Evolutionary conservation across 2,113 vertebrate species (phyloP).

Genomic region (Desmodus rotundus): DNA sequence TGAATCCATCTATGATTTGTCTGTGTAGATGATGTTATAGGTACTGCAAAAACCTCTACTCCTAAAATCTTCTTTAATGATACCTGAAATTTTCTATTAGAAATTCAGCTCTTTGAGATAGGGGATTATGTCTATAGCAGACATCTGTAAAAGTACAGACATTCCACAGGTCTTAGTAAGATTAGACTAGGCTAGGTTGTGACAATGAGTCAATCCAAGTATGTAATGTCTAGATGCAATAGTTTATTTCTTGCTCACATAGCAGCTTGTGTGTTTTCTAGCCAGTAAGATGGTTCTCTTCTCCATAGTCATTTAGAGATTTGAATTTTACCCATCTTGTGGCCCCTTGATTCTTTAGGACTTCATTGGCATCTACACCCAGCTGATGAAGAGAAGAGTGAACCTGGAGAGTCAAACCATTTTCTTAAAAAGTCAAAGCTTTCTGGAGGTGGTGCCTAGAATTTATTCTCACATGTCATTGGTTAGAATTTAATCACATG

Average conservation of each 20-base stretch:
- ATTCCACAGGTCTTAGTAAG: neutral
- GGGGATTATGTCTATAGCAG: neutral
- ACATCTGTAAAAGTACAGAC: neutral
- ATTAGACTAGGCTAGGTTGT: neutral
- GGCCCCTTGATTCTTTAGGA: neutral
- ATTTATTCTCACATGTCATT: neutral
- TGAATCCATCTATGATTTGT: conserved; percentile 10
- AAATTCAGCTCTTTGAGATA: neutral
- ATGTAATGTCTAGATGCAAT: neutral
- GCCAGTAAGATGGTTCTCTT: neutral
- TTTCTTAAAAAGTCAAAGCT: conserved; percentile 1
- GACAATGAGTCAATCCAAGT: neutral
- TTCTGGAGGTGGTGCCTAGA: neutral
- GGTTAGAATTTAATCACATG: neutral
- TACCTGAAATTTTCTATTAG: neutral
- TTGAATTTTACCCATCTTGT: neutral
- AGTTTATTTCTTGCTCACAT: conserved; percentile 5
- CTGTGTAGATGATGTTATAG: neutral
- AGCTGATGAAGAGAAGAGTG: neutral
- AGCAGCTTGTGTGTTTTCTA: neutral
- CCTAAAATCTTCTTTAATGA: neutral
- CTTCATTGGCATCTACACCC: neutral
- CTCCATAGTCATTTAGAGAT: neutral
- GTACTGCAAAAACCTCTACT: neutral
- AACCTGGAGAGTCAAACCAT: neutral